phyloP scores from a whole-genome alignment of 2,113 vertebrate species.

The Sinocyclocheilus maitianheensis region DNA sequence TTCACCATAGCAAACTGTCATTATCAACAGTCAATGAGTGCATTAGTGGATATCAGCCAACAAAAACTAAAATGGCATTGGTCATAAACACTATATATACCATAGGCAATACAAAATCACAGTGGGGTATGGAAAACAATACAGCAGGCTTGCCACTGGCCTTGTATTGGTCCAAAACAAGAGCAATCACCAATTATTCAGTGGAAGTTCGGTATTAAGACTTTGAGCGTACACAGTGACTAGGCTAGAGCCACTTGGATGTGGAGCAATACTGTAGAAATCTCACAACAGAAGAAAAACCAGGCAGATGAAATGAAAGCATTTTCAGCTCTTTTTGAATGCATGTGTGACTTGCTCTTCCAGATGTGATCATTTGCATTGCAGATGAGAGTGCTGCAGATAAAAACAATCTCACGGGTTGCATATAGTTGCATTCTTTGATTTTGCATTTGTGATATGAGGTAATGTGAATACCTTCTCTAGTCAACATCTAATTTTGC shows the following conservation, averaged over 20 bases:
- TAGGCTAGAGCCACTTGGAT: neutral
- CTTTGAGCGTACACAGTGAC: slow-evolving; percentile 29
- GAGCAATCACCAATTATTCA: neutral
- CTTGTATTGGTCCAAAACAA: slow-evolving; percentile 1
- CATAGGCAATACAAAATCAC: slow-evolving; percentile 30
- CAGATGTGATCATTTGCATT: neutral
- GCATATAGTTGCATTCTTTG: slow-evolving; percentile 4
- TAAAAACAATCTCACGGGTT: neutral
- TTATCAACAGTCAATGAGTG: slow-evolving; percentile 30
- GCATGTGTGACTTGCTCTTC: neutral
- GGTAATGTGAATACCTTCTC: neutral
- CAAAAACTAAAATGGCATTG: slow-evolving; percentile 23
- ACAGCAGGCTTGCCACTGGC: slow-evolving; percentile 1
- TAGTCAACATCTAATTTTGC: neutral
- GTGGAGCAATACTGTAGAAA: slow-evolving; percentile 1
- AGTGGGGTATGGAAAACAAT: neutral
- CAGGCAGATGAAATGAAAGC: neutral
- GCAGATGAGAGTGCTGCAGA: no score
- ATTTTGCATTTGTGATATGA: slow-evolving; percentile 16
- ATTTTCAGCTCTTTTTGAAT: neutral
- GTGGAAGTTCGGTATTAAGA: neutral
- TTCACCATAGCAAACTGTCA: slow-evolving; percentile 35
- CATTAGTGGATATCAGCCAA: slow-evolving; percentile 18
- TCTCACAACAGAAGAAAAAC: neutral
- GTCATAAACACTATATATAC: slow-evolving; percentile 15